phyloP scores from a whole-genome alignment of 2,888 invertebrate species.

The Listrodromus nycthemerus region DNA sequence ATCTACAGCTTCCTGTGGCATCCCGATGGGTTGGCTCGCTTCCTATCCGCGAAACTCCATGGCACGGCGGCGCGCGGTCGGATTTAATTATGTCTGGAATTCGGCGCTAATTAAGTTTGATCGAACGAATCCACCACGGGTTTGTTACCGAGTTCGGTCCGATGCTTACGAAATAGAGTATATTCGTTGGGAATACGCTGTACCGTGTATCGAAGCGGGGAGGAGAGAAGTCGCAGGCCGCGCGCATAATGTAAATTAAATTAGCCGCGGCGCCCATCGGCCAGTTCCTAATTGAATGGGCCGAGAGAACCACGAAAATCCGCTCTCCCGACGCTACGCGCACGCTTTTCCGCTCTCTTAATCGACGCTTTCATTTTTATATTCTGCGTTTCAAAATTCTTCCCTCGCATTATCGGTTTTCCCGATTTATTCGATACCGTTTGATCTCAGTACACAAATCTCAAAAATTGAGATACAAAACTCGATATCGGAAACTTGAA shows the following conservation, averaged over 20 bases:
- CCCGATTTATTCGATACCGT: conserved; percentile 19
- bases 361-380: not conserved
- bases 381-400: not conserved
- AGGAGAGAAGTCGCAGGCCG: conserved; percentile 31
- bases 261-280: conserved; percentile 70
- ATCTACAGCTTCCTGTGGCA: conserved; percentile 71
- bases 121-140: conserved; percentile 81
- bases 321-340: not conserved
- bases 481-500: not conserved
- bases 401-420: not conserved
- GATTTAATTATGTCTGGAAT: conserved; percentile 83
- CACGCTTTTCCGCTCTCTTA: not conserved
- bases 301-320: conserved; percentile 39
- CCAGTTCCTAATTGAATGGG: conserved; percentile 43
- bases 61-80: conserved; percentile 69
- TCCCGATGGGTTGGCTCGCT: conserved; percentile 54
- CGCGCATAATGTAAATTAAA: conserved; percentile 79
- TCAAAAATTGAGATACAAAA: not conserved
- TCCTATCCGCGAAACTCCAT: conserved; percentile 40
- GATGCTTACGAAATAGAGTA: conserved; percentile 79
- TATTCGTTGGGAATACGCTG: conserved; percentile 30
- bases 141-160: conserved; percentile 80
- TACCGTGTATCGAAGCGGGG: not conserved
- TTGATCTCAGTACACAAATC: not conserved
- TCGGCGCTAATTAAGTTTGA: conserved; percentile 82